These are phyloP conservation scores for Pseudopipra pipra DNA, from an alignment of 2,113 vertebrate species.

Conservation along the genomic window DNA sequence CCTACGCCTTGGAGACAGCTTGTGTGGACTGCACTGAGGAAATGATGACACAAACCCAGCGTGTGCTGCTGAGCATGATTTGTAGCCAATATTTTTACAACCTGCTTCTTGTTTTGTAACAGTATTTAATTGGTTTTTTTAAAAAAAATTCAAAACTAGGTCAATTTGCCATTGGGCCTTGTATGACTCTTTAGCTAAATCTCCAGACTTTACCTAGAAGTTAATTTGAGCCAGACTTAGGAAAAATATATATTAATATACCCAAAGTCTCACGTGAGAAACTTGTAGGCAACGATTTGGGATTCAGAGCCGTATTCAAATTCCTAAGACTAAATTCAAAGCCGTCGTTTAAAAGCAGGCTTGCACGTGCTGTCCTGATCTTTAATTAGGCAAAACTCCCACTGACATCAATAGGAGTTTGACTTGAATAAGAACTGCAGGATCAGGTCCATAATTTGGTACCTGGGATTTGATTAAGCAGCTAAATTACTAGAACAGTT, in stretches of 20 bases:
- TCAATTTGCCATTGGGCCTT: constrained; percentile 37
- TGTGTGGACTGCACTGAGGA: not conserved
- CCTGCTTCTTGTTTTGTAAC: constrained; percentile 15
- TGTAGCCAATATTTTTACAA: not conserved
- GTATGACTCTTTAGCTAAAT: constrained; percentile 47
- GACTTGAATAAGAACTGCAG: constrained; percentile 67
- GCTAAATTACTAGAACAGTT: constrained; percentile 58
- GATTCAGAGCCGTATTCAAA: constrained; percentile 38
- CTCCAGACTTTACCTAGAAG: constrained; percentile 50
- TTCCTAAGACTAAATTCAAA: constrained; percentile 61
- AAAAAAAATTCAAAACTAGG: constrained; percentile 40
- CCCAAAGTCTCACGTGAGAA: constrained; percentile 21
- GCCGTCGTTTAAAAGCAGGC: constrained; percentile 25
- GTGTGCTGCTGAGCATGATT: not conserved
- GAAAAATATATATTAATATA: constrained; percentile 52
- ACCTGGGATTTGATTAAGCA: constrained; percentile 66
- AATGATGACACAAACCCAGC: not conserved
- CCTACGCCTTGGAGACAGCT: not conserved
- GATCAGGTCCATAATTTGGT: constrained; percentile 69
- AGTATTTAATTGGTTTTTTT: not conserved
- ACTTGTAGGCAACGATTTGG: constrained; percentile 32
- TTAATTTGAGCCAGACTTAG: constrained; percentile 39
- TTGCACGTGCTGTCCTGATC: constrained; percentile 55
- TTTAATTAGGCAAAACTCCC: constrained; percentile 68
- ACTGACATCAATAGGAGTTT: constrained; percentile 63